Evolutionary conservation across 1,140 invertebrate genomes (phyloP).

Genomic region (Formica selysi): DNA sequence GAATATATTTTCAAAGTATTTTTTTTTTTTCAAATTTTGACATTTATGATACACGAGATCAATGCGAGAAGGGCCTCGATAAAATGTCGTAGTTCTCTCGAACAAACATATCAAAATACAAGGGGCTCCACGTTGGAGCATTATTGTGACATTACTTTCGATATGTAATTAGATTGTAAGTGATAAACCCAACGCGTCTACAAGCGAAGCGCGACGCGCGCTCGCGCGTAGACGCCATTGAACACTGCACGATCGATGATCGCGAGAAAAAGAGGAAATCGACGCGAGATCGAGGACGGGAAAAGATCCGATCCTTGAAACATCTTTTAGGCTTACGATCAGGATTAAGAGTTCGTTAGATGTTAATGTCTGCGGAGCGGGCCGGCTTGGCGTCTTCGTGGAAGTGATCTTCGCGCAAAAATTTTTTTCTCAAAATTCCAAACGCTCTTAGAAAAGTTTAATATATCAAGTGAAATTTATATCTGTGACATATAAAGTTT

Average conservation of each 20-base stretch:
- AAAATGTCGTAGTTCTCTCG: slow-evolving; percentile 25
- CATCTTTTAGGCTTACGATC: slow-evolving; percentile 73
- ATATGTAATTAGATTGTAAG: slow-evolving; percentile 67
- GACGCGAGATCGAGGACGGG: slow-evolving; percentile 70
- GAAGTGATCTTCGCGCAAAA: slow-evolving; percentile 47
- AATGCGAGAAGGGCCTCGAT: background rate
- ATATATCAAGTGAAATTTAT: slow-evolving; percentile 17
- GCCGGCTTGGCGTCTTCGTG: slow-evolving; percentile 52
- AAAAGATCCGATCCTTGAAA: slow-evolving; percentile 67
- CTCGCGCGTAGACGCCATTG: slow-evolving; percentile 70
- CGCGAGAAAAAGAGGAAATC: slow-evolving; percentile 44
- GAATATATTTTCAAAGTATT: slow-evolving; percentile 12
- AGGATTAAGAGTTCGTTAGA: slow-evolving; percentile 61
- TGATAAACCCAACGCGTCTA: slow-evolving; percentile 23
- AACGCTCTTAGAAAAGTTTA: background rate
- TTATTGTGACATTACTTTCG: slow-evolving; percentile 64
- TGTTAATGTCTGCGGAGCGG: slow-evolving; percentile 39
- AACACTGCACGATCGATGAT: slow-evolving; percentile 71
- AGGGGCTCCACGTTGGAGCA: slow-evolving; percentile 30
- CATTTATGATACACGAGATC: background rate
- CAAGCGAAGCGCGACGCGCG: slow-evolving; percentile 45
- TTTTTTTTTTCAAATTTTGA: background rate
- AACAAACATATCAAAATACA: slow-evolving; percentile 72
- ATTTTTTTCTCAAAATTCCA: slow-evolving; percentile 24
- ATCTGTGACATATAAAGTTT: background rate